phyloP scores from a whole-genome alignment of 2,888 invertebrate species.

The Drosophila paranaensis region DNA sequence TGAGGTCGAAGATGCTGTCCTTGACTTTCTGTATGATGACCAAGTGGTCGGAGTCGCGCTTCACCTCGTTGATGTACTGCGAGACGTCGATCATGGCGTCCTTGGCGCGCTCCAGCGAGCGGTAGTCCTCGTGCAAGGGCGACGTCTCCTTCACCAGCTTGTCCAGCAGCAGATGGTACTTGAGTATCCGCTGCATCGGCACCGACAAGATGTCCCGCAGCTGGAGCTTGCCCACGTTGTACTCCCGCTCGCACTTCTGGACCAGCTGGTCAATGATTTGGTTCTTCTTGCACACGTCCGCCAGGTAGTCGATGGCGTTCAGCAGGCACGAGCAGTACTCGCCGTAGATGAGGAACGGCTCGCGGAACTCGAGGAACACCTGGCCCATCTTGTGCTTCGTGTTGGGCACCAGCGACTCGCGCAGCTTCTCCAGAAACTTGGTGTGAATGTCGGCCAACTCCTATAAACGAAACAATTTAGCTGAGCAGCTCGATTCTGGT shows the following conservation, averaged over 20 bases:
- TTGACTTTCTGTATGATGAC: slow-evolving; percentile 96
- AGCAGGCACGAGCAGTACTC: slow-evolving; percentile 98
- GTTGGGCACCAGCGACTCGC: slow-evolving; percentile 89
- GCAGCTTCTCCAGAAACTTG: slow-evolving; percentile 92
- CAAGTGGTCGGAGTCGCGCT: slow-evolving; percentile 97
- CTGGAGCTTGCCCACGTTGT: slow-evolving; percentile 97
- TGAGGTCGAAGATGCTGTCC: slow-evolving; percentile 93
- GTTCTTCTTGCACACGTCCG: slow-evolving; percentile 84
- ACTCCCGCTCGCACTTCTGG: slow-evolving; percentile 95
- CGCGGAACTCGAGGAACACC: slow-evolving; percentile 95
- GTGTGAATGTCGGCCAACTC: slow-evolving; percentile 94
- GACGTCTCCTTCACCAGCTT: slow-evolving; percentile 95
- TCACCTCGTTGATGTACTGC: slow-evolving; percentile 98
- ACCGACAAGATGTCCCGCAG: slow-evolving; percentile 97
- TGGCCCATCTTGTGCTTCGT: slow-evolving; percentile 88
- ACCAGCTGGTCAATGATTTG: slow-evolving; percentile 84
- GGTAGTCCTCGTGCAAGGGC: slow-evolving; percentile 93
- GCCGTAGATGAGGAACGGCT: slow-evolving; percentile 96
- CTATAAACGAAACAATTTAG: slow-evolving; percentile 84
- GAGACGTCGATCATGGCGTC: slow-evolving; percentile 99
- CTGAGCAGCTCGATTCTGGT: background rate
- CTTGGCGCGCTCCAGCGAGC: slow-evolving; percentile 92
- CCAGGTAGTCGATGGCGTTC: slow-evolving; percentile 93
- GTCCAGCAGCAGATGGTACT: slow-evolving; percentile 97
- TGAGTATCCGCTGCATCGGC: slow-evolving; percentile 99